phyloP scores from a whole-genome alignment of 2,113 vertebrate species.

The Menura novaehollandiae region DNA sequence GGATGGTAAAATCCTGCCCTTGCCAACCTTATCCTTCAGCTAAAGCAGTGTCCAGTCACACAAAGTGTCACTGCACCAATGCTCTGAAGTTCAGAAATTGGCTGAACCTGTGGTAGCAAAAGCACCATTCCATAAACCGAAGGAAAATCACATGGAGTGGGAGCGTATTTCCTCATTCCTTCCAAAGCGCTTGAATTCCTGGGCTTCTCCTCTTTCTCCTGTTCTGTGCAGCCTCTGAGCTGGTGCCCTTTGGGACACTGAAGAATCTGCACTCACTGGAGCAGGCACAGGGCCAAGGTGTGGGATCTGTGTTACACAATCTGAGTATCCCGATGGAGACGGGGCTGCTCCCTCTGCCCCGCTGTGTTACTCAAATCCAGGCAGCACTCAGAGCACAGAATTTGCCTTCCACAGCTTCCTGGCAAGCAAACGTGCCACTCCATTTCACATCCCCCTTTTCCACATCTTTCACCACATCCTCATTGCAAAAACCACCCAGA shows the following conservation, averaged over 20 bases:
- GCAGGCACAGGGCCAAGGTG: neutral
- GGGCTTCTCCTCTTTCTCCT: neutral
- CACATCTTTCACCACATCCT: neutral
- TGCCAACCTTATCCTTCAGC: neutral
- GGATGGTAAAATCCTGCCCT: neutral
- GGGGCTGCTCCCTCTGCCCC: neutral
- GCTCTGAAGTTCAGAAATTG: neutral
- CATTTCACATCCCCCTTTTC: neutral
- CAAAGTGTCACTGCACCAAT: neutral
- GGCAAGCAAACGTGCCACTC: neutral
- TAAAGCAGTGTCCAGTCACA: neutral
- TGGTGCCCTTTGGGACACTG: neutral
- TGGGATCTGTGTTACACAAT: neutral
- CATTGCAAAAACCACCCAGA: neutral
- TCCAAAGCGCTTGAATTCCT: neutral
- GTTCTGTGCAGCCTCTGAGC: neutral
- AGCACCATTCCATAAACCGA: neutral
- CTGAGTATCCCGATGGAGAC: fast-evolving
- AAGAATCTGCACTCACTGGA: neutral
- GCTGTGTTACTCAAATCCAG: neutral
- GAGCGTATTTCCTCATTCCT: neutral
- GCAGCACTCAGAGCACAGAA: neutral
- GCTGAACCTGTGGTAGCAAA: neutral
- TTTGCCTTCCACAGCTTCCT: neutral
- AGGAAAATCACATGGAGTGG: neutral